Evolutionary conservation across 2,888 invertebrate species (phyloP).

Genomic region (Tillus elongatus): DNA sequence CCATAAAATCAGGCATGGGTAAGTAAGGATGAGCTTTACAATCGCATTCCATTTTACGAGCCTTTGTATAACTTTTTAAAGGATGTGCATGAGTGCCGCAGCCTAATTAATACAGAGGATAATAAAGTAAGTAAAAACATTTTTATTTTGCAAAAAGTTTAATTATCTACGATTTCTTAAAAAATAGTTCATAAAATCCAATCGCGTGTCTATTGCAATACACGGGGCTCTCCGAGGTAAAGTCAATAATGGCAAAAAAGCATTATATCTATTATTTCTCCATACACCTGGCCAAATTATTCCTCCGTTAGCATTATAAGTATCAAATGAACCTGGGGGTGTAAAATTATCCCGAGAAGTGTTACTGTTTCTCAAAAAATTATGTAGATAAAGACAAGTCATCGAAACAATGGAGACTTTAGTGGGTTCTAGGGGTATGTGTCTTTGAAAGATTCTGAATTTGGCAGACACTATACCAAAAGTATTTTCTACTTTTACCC

Average conservation of each 20-base stretch:
- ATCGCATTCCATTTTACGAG: conserved; percentile 2
- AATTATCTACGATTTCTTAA: conserved; percentile 1
- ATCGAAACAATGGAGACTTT: conserved; percentile 18
- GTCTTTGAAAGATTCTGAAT: conserved; percentile 3
- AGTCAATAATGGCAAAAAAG: conserved; percentile 11
- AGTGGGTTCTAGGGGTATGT: conserved; percentile 3
- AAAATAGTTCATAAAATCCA: conserved; percentile 11
- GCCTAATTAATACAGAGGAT: conserved; percentile 2
- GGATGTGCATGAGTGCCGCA: conserved; percentile 4
- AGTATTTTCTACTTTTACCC: conserved; percentile 3
- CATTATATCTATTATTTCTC: conserved; percentile 13
- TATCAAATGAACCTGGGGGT: conserved; percentile 22
- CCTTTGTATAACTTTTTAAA: conserved; percentile 1
- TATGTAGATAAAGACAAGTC: conserved; percentile 22
- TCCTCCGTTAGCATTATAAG: conserved; percentile 16
- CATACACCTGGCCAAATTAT: conserved; percentile 17
- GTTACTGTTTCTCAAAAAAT: conserved; percentile 22
- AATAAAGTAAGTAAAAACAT: conserved; percentile 1
- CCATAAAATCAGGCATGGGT: conserved; percentile 2
- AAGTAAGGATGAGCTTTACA: conserved; percentile 3
- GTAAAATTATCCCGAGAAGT: conserved; percentile 17
- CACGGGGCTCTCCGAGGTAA: no score
- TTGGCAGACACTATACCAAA: conserved; percentile 1
- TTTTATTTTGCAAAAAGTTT: not conserved
- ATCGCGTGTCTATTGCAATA: no score